Evolutionary conservation across 2,888 invertebrate species (phyloP), one percentile per base, ranked within the genome.

Genomic region (Andrena minutula): DNA sequence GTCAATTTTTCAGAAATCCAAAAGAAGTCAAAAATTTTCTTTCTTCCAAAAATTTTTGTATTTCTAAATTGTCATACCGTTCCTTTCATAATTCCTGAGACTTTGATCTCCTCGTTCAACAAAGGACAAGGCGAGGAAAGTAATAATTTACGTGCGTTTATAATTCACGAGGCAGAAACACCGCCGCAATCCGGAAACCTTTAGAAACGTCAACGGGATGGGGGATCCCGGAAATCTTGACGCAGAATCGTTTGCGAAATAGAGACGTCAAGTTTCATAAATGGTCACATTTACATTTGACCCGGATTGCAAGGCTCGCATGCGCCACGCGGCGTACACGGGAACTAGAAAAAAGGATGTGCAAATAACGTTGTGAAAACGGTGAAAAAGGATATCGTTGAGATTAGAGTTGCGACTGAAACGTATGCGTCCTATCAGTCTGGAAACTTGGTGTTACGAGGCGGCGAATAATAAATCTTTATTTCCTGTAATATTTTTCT

Each of bases 221-320:
- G 76, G 74, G 10, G 4, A 20, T 26, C 77, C 76, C 69, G 69
- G 75, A 82, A 85, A 78, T 85, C 77, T 82, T 80, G 73, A 82
- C 85, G 75, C 64, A 68, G 61, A 75, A 74, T 56, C 61, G 78
- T 61, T 53, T 81, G 82, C 82, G 78, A 85, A 85, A 85, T 85
- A 73, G 85, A 85, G 82, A 76, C 75, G 79, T 85, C 85, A 85
- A 56, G 63, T 82, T 82, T 82, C 85, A 82, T 79, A 85, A 85
- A 85, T 85, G 83, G 82, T 76, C 56, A 79, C 76, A 82, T 85
- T 85, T 85, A 82, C 82, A 79, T 85, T 35, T 79, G 82, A 85
- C 85, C 82, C 79, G 75, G 76, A 66, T 85, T 60, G 61, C 49
- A 51, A 20, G n/a, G 23, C 71, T 66, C 71, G 65, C 70, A 53